These are phyloP conservation scores for Acanthornis magna DNA, from an alignment of 2,797 vertebrate species.

Conservation along the genomic window DNA sequence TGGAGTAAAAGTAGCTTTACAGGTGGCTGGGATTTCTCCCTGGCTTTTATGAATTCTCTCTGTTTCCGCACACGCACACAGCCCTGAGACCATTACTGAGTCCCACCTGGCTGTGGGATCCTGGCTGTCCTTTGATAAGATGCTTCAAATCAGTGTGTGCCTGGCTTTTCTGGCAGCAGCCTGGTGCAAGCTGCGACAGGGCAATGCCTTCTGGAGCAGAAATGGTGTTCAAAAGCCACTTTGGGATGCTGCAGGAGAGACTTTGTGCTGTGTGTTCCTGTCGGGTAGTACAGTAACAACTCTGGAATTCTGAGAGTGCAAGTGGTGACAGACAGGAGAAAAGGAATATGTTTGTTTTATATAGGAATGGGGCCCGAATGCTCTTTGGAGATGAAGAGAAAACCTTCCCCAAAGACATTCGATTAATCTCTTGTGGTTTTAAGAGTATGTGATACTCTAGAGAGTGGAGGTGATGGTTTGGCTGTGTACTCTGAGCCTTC, in stretches of 20 bases:
- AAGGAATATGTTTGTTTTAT: neutral
- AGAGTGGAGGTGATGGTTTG: neutral
- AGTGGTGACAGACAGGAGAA: neutral
- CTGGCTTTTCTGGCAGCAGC: neutral
- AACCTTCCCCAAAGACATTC: neutral
- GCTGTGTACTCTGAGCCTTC: neutral
- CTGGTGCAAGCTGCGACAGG: neutral
- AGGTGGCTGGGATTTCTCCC: neutral
- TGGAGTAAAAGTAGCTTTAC: neutral
- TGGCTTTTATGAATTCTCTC: neutral
- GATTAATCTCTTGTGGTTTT: neutral
- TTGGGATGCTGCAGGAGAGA: neutral
- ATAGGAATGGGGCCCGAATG: neutral
- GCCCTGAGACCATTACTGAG: neutral
- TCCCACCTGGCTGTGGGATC: neutral
- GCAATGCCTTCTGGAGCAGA: neutral
- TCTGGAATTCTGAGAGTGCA: neutral
- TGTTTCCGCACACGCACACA: neutral
- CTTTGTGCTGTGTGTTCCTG: neutral
- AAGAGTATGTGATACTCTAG: neutral
- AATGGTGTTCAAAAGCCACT: neutral
- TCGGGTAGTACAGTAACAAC: neutral
- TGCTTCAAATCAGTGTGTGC: neutral
- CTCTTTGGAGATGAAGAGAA: neutral
- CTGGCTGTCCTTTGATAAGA: neutral